Base-by-base conservation (phyloP, 2,113 vertebrate species). In the Sinosuthora webbiana region DNA sequence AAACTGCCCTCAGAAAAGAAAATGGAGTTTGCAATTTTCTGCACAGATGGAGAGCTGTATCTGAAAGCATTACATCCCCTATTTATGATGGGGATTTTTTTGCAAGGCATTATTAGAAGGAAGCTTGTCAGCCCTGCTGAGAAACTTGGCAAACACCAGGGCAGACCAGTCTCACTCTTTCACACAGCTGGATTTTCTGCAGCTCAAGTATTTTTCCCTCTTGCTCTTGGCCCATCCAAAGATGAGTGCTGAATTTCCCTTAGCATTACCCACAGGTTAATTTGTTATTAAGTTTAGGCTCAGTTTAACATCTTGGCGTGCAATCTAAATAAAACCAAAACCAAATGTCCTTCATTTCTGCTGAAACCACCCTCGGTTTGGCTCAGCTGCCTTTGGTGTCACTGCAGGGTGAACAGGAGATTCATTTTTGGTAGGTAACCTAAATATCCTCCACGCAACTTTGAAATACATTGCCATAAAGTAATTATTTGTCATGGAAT, bases 211-310 rank as follows among this genome's bases (percentile, higher is more conserved):
- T 90, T 96, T 96, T 96, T 80, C 85, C 94, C 90, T 93, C 85
- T 74, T 93, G 76, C 75, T 94, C 60, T 88, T 93, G 85, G 94
- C 92, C 88, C 86, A 90, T 95, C 83, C 62, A 86, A 95, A 96
- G 89, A 94, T 91, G 95, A 96, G 92, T 90, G 88, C 91, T 93
- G 91, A 93, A 91, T 97, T 97, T 93, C 89, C 91, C 83, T 91
- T 88, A 95, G 83, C 76, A 56, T 87, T 93, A 91, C 78, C 95
- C 95, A 93, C 81, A 91, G 93, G 92, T 95, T 95, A 95, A 95
- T 95, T 94, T 96, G 81, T 94, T 97, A 91, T 97, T 92, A 96
- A 92, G 60, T 81, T 95, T 95, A 96, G 80, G 95, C 91, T 84
- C 83, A 95, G 93, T 96, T 94, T 87, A 97, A 96, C 80, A 85